Percentiles rank a stretch among this genome's conserved stretches.
Evolutionary conservation across 2,797 vertebrate species (phyloP).

Genomic region (Rhinophrynus dorsalis): DNA sequence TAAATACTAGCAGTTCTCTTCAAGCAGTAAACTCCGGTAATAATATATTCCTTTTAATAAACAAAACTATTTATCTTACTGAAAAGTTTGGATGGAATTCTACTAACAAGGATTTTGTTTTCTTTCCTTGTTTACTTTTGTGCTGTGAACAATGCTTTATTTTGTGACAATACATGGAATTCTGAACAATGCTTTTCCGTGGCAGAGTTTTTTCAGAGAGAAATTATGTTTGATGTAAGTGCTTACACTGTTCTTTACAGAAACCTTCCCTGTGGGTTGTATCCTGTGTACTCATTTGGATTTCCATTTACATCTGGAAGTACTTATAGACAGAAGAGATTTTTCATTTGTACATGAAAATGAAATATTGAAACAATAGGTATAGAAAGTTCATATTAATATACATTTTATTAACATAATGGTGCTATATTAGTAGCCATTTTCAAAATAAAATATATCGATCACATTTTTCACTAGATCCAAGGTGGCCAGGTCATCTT

Average conservation of each 20-base stretch:
- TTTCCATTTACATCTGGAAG: conserved; percentile 11
- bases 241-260: conserved; percentile 12
- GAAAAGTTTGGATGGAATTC: too few species aligned
- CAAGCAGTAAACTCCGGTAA: too few species aligned
- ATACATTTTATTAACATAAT: too few species aligned
- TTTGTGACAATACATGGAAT: neutral
- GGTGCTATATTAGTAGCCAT: too few species aligned
- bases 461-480: too few species aligned
- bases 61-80: too few species aligned
- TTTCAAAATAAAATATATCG: too few species aligned
- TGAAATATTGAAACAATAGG: neutral
- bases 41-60: too few species aligned
- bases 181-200: conserved; percentile 21
- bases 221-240: conserved; percentile 26
- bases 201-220: conserved; percentile 3
- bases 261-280: conserved; percentile 15
- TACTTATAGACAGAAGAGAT: neutral
- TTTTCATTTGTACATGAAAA: neutral
- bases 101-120: too few species aligned
- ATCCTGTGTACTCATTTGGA: conserved; percentile 29
- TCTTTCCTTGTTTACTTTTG: conserved; percentile 20
- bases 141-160: conserved; percentile 24
- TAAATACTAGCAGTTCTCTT: too few species aligned
- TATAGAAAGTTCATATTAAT: too few species aligned
- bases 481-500: too few species aligned